These are phyloP conservation scores for Cryptomyrus ogoouensis DNA, from an alignment of 2,113 vertebrate species.

Conservation along the genomic window DNA sequence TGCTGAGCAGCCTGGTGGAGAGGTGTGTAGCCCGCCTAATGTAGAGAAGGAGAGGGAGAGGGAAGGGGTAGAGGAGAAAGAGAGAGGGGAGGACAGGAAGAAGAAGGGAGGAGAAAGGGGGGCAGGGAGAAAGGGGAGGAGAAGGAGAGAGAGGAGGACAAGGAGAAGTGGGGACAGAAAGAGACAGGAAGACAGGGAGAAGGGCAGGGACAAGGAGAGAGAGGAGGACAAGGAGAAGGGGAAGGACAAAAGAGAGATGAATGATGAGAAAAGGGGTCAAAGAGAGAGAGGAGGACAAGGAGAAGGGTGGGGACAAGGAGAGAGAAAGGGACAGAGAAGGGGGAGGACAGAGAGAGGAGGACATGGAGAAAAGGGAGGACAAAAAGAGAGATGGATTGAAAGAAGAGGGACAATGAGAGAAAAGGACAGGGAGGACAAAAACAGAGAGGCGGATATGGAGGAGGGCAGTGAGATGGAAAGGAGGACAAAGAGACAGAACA, in stretches of 20 bases:
- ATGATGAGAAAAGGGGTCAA: not conserved
- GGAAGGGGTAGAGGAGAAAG: not conserved
- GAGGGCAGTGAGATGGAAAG: not conserved
- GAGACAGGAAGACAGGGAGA: not conserved
- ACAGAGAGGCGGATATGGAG: not conserved
- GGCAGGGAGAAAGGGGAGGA: not conserved
- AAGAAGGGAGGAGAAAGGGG: not conserved
- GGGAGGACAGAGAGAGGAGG: too few relatives aligned
- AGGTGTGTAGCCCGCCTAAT: slow-evolving; percentile 86
- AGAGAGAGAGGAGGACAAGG: not conserved
- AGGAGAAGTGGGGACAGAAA: not conserved
- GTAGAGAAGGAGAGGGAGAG: not conserved
- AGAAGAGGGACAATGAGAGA: not conserved
- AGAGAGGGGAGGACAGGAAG: not conserved
- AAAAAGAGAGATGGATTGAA: not conserved
- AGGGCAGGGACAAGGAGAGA: not conserved
- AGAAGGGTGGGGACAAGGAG: not conserved
- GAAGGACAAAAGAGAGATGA: not conserved
- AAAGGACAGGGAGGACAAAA: not conserved
- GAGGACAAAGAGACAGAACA: not conserved
- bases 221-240: not conserved
- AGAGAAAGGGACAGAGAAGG: not conserved
- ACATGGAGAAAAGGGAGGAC: not conserved
- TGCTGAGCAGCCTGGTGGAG: slow-evolving; percentile 94
- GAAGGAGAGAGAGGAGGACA: not conserved